Base-by-base conservation (phyloP, 2,888 invertebrate species). In the Polydrusus pterygomalis region DNA sequence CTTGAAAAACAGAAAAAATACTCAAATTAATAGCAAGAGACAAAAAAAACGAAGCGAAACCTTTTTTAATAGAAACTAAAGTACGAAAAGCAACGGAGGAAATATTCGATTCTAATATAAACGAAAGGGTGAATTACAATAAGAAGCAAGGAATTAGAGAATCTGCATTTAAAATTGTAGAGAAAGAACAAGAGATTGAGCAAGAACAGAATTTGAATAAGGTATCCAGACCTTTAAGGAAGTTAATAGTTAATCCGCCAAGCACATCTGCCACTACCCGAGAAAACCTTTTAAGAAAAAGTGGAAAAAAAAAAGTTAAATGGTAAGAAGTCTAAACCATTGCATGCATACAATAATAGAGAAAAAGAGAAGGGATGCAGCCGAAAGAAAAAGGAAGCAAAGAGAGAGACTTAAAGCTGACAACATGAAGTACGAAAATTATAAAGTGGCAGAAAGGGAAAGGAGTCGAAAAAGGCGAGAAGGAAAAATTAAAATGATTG, bases 351-450 rank as follows among this genome's bases (percentile, higher is more conserved):
- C 40, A 40, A 1, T 40, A 40, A 40, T 13, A 40, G 40, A 40
- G 8, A 40, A 40, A 40, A 40, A 40, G 40, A 40, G 40, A 40
- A 40, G 40, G 40, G 40, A 40, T 40, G 40, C 40, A 40, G 40
- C 40, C 40, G 40, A 40, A 40, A 40, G 40, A 40, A 40, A 40
- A 40, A 40, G 40, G 40, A 40, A 40, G 40, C 40, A 40, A 40
- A 40, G 40, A 40, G 40, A 40, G 40, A 40, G 40, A 40, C 40
- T 40, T 40, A 40, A 40, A 40, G 40, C 40, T 40, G 40, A 2
- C 40, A 40, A 9, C 8, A 8, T 9, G 25, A 25, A 25, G 25
- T 25, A 25, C 25, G 25, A 25, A 25, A 25, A 25, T 25, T 25
- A 25, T 25, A 25, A 25, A 25, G 25, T 25, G 25, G 5, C 25